Base-by-base conservation (phyloP, 37 sponge, comb jelly and placozoan species). In the Geodia barretti region DNA sequence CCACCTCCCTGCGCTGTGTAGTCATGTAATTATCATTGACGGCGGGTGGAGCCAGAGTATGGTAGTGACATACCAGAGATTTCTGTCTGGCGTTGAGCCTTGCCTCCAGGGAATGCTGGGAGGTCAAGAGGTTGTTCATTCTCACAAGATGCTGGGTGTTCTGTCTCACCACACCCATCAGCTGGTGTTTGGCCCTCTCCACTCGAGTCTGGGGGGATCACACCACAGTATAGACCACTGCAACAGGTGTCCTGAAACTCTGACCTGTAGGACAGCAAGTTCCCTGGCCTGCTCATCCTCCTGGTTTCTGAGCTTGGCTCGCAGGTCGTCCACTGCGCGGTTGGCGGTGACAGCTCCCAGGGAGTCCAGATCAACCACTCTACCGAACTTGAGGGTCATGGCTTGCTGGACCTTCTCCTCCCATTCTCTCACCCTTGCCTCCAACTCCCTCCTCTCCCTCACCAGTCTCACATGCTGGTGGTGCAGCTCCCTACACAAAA, bases 381-480 rank as follows among this genome's bases (percentile, higher is more conserved):
- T 82, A 0, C 99, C 99, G 87, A 98, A 98, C 80, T 98, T 98
- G 43, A 98, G 84, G 78, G 90, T 75, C 95, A 95, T 96, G 69
- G 88, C 85, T 54, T 89, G 80, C 65, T 98, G 86, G 21, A 72
- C 91, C 68, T 86, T 83, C 11, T 65, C 87, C 34, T 92, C 83
- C 31, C 91, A 76, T 28, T 80, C 91, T 41, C 31, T 70, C 39
- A 93, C 92, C 66, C 88, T 90, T 29, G 68, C 59, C 33, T 79
- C 80, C 88, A 91, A 81, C 66, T 73, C 91, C 60, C 95, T 97
- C 70, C 92, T 97, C 64, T 92, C 98, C 31, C 97, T 81, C 30
- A 76, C 41, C 70, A 96, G 63, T 28, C 75, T 47, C 41, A 87
- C 73, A 63, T 89, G 81, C 30, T 41, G 75, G 34, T 81, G 84